These are phyloP conservation scores for Calameuta filiformis DNA, from an alignment of 2,888 invertebrate genomes.

Conservation along the genomic window DNA sequence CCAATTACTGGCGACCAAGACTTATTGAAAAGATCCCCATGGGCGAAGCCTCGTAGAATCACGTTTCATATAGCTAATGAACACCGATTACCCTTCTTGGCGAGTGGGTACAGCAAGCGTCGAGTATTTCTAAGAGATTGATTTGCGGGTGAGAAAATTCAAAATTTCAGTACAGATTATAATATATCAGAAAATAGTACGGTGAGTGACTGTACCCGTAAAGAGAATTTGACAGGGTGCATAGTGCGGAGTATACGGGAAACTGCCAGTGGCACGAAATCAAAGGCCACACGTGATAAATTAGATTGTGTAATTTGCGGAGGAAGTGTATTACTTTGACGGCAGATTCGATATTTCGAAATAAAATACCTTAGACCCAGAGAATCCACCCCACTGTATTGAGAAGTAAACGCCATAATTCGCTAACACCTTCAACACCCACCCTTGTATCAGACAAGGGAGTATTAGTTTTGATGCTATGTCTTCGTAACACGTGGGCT, in stretches of 20 bases:
- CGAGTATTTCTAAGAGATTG: neutral
- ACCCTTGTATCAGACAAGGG: no score
- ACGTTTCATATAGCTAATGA: constrained; percentile 57
- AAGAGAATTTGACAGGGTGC: no score
- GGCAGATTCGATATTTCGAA: neutral
- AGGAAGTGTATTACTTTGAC: neutral
- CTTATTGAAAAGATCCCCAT: constrained; percentile 64
- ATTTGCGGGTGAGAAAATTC: neutral
- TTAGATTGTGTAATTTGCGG: neutral
- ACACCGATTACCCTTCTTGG: constrained; percentile 62
- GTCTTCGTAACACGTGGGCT: constrained; percentile 8
- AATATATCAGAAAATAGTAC: neutral
- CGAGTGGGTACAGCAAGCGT: neutral
- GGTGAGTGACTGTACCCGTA: no score
- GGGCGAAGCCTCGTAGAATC: constrained; percentile 48
- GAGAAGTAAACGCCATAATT: constrained; percentile 48
- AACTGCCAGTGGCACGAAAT: neutral
- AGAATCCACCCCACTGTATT: neutral
- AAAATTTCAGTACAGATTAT: neutral
- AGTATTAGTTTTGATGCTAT: constrained; percentile 59
- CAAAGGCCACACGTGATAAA: neutral
- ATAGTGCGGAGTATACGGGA: no score
- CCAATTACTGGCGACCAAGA: constrained; percentile 60
- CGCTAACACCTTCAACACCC: constrained; percentile 59
- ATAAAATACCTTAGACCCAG: neutral